Percentiles rank a stretch among this genome's conserved stretches.
phyloP scores from a whole-genome alignment of 1,140 invertebrate genomes.

The Venustaconcha ellipsiformis region DNA sequence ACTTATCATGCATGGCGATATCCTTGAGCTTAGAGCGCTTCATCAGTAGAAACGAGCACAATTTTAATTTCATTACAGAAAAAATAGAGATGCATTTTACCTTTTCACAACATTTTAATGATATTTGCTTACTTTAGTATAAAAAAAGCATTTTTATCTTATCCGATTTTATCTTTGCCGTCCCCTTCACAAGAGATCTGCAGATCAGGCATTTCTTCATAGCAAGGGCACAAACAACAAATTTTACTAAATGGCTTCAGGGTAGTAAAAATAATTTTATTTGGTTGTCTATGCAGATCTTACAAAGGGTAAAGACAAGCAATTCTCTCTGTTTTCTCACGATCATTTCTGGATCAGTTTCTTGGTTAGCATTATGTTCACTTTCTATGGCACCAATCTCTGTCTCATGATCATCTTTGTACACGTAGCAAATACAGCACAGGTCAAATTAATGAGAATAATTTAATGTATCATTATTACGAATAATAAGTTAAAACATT shows the following conservation, averaged over 20 bases:
- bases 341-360: conserved; percentile 12
- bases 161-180: background rate
- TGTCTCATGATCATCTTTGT: background rate
- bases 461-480: background rate
- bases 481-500: background rate
- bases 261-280: conserved; percentile 89
- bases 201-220: conserved; percentile 86
- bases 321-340: conserved; percentile 64
- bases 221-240: conserved; percentile 82
- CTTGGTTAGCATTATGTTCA: background rate
- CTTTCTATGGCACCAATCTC: background rate
- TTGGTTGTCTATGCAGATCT: conserved; percentile 91
- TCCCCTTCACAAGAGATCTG: conserved; percentile 66
- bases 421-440: no score
- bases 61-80: no score
- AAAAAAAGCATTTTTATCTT: no score
- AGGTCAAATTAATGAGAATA: background rate
- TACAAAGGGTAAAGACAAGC: conserved; percentile 86
- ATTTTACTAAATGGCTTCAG: conserved; percentile 88
- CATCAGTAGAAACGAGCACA: no score
- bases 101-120: no score
- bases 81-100: no score
- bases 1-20: no score
- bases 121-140: no score
- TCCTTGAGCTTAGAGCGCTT: no score